Conservation (phyloP, 2,888 invertebrate species). For the Ectemnius cavifrons region DNA sequence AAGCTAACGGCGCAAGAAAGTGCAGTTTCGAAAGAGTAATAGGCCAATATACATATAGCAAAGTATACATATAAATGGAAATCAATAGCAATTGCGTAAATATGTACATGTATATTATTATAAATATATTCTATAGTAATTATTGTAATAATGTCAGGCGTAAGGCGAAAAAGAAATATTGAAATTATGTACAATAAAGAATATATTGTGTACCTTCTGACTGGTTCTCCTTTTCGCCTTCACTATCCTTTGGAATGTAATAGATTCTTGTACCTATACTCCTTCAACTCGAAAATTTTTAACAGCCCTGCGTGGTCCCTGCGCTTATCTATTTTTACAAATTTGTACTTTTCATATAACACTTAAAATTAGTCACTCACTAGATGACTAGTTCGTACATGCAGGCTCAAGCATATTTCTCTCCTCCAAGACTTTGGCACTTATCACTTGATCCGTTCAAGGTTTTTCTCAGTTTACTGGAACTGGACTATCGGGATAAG, state of each 20-base stretch:
- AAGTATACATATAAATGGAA: slow-evolving; percentile 62
- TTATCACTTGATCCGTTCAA: slow-evolving; percentile 11
- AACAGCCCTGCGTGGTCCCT: too few species aligned
- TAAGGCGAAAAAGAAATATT: slow-evolving; percentile 68
- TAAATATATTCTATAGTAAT: slow-evolving; percentile 75
- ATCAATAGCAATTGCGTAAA: slow-evolving; percentile 69
- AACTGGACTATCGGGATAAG: too few species aligned
- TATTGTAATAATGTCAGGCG: slow-evolving; percentile 71
- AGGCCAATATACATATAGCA: slow-evolving; percentile 62
- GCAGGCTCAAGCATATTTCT: too few species aligned
- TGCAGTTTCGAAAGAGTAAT: slow-evolving; percentile 68
- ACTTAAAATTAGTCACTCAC: too few species aligned
- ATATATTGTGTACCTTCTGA: slow-evolving; percentile 71
- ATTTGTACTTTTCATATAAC: too few species aligned
- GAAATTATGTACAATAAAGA: slow-evolving; percentile 75
- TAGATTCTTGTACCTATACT: too few species aligned
- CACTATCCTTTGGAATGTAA: too few species aligned
- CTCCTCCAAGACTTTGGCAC: slow-evolving; percentile 22
- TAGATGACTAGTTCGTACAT: too few species aligned
- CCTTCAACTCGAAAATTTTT: too few species aligned
- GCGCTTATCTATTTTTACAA: too few species aligned
- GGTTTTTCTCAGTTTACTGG: too few species aligned
- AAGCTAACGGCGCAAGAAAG: slow-evolving; percentile 56
- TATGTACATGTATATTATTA: slow-evolving; percentile 76
- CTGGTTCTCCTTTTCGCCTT: neutral